These are phyloP conservation scores for Oophaga pumilio DNA, from an alignment of 2,113 vertebrate genomes.

Conservation along the genomic window DNA sequence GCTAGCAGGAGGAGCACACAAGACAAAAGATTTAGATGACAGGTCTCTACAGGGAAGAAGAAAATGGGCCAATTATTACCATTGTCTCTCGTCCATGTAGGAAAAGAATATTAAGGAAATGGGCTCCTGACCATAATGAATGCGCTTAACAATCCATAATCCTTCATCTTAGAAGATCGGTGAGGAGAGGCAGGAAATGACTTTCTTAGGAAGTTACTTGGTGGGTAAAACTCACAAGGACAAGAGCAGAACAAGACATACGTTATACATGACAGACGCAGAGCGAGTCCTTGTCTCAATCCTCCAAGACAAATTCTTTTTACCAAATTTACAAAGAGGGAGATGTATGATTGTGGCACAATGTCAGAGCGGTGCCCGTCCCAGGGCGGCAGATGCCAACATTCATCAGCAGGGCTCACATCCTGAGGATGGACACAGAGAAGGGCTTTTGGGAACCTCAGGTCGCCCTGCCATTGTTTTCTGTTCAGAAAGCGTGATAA, in stretches of 20 bases:
- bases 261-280: too few species aligned
- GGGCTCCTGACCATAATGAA: neutral
- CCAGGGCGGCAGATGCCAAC: too few species aligned
- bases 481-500: too few species aligned
- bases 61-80: neutral
- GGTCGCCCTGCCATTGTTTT: too few species aligned
- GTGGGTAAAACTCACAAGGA: neutral
- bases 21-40: neutral
- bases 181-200: neutral
- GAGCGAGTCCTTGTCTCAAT: too few species aligned
- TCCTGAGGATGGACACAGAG: too few species aligned
- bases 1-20: neutral
- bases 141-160: neutral
- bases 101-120: neutral
- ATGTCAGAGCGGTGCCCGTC: too few species aligned
- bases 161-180: neutral
- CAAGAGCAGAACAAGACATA: neutral
- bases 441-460: too few species aligned
- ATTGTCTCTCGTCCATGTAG: neutral
- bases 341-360: too few species aligned
- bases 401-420: too few species aligned
- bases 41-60: neutral
- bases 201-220: neutral
- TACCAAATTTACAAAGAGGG: too few species aligned
- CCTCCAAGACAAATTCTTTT: too few species aligned